These are phyloP conservation scores for Allolobophora icterica DNA, from an alignment of 2,888 invertebrate genomes.

Conservation along the genomic window DNA sequence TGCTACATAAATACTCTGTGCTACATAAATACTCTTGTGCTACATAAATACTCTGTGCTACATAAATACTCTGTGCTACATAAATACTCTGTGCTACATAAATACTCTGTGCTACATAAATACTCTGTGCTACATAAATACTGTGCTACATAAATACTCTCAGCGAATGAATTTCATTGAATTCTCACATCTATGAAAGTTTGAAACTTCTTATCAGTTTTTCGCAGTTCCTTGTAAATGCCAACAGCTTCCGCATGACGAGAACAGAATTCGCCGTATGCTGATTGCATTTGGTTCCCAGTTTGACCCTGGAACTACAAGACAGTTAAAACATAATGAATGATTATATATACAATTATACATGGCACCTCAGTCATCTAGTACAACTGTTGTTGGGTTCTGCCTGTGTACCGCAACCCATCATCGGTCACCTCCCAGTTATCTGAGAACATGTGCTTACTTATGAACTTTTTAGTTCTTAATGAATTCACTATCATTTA, in stretches of 20 bases:
- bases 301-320: slow-evolving; percentile 62
- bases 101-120: background rate
- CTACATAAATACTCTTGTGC: background rate
- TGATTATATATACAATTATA: background rate
- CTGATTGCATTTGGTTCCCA: slow-evolving; percentile 78
- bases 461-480: too few species aligned
- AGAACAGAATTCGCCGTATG: slow-evolving; percentile 91
- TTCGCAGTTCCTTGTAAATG: slow-evolving; percentile 77
- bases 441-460: too few species aligned
- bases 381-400: background rate
- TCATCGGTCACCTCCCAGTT: too few species aligned
- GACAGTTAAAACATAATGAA: background rate
- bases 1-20: background rate
- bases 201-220: slow-evolving; percentile 65
- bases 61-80: background rate
- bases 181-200: slow-evolving; percentile 64
- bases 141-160: background rate
- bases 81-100: background rate
- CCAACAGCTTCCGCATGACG: slow-evolving; percentile 89
- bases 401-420: too few species aligned
- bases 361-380: background rate
- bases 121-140: too few species aligned
- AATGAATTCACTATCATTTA: too few species aligned
- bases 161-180: background rate
- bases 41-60: background rate